Percentiles rank a stretch among this genome's conserved stretches.
These are phyloP conservation scores for roundworm (Caenorhabditis elegans) DNA, from an alignment of 1,140 invertebrate genomes.

Conservation along the genomic window DNA sequence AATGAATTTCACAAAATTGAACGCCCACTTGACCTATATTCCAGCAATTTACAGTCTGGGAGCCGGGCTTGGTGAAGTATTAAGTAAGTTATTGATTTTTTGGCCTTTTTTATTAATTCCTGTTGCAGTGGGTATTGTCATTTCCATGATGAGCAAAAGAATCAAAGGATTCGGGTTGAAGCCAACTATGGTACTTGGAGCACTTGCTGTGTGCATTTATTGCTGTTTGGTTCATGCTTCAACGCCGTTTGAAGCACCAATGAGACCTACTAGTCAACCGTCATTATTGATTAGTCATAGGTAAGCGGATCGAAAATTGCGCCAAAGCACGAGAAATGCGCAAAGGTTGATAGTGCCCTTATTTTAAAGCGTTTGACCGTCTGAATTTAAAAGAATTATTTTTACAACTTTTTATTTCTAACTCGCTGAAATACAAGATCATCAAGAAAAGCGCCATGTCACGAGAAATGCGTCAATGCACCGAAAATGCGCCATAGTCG, in stretches of 20 bases:
- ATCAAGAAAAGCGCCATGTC: too few relatives aligned
- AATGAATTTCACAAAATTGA: background rate
- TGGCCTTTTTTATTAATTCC: background rate
- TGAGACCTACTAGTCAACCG: background rate
- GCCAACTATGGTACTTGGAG: background rate
- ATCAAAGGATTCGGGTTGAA: background rate
- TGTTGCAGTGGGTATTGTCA: background rate
- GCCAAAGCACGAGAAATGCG: background rate
- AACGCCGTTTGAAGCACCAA: background rate
- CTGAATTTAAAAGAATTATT: too few relatives aligned
- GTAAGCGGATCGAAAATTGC: background rate
- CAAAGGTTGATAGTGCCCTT: too few relatives aligned
- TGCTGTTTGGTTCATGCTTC: background rate
- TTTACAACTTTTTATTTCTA: too few relatives aligned
- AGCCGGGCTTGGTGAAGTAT: conserved; percentile 5
- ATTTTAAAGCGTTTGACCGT: too few relatives aligned
- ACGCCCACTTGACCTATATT: background rate
- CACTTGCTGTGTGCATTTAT: background rate
- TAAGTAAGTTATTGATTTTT: background rate
- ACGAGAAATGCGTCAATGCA: too few relatives aligned
- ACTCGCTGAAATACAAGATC: too few relatives aligned
- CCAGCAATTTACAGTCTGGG: background rate
- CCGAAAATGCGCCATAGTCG: too few relatives aligned
- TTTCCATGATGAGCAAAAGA: background rate
- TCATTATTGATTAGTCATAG: background rate